Evolutionary conservation across 2,113 vertebrate species (phyloP).

Genomic region (Callionymus lyra): DNA sequence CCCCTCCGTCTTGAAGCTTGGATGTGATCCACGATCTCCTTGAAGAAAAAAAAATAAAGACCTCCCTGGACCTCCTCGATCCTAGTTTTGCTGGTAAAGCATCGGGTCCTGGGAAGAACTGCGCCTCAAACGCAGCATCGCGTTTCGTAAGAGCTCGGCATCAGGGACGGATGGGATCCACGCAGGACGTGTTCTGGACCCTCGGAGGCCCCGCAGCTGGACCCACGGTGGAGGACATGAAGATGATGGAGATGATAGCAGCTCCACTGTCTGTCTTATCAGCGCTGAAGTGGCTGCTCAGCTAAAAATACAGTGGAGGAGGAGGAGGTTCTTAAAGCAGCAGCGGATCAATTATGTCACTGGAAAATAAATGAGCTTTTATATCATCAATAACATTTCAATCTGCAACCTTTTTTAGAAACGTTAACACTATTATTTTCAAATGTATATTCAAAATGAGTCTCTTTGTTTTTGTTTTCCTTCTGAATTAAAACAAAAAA

Average conservation of each 20-base stretch:
- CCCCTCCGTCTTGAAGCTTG: conserved; percentile 78
- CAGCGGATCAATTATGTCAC: conserved; percentile 28
- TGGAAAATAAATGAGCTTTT: too few species aligned
- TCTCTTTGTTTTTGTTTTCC: too few species aligned
- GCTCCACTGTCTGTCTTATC: conserved; percentile 57
- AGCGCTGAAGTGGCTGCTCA: conserved; percentile 65
- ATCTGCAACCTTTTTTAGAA: too few species aligned
- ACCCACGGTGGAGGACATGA: conserved; percentile 33
- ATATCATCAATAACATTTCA: too few species aligned
- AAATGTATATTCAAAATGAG: too few species aligned
- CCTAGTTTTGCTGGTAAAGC: conserved; percentile 23
- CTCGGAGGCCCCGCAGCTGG: conserved; percentile 27
- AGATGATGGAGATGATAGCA: conserved; percentile 50
- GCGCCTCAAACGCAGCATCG: conserved; percentile 40
- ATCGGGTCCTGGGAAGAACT: conserved; percentile 23
- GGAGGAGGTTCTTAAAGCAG: conserved; percentile 72
- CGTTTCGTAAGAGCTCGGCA: conserved; percentile 48
- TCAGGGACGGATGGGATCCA: conserved; percentile 37
- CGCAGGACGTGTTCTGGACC: conserved; percentile 15
- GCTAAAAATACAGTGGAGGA: conserved; percentile 69
- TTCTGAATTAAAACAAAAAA: too few species aligned
- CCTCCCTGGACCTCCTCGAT: conserved; percentile 25
- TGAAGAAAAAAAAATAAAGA: conserved; percentile 3
- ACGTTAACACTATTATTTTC: too few species aligned
- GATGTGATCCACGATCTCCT: conserved; percentile 53